Conservation (phyloP, 2,888 invertebrate species). For the Pseudococcus jackbeardsleyi region DNA sequence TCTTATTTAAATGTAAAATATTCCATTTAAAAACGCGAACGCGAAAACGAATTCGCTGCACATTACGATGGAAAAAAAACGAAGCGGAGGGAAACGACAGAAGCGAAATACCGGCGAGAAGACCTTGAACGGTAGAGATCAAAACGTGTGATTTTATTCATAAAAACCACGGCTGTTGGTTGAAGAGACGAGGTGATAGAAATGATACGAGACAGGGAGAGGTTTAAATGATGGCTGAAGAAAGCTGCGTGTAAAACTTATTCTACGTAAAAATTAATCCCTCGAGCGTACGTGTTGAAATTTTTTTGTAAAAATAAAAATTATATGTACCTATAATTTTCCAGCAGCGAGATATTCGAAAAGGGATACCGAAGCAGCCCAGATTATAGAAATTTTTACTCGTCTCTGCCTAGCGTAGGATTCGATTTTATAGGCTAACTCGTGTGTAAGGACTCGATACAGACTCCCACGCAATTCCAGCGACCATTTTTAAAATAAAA, state of each 20-base stretch:
- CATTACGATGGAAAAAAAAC: not conserved
- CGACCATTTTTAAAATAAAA: constrained; percentile 1
- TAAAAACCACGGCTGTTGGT: not conserved
- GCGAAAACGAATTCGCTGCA: not conserved
- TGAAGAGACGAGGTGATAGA: not conserved
- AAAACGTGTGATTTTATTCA: constrained; percentile 42
- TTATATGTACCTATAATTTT: not conserved
- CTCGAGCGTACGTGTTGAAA: not conserved
- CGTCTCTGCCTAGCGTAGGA: not conserved
- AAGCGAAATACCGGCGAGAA: constrained; percentile 13
- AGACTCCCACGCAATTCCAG: not conserved
- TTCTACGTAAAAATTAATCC: constrained; percentile 9
- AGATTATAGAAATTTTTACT: not conserved
- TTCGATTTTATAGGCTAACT: not conserved
- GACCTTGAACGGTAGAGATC: constrained; percentile 42
- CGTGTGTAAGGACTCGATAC: constrained; percentile 18
- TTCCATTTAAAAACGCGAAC: constrained; percentile 13
- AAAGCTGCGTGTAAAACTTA: constrained; percentile 1
- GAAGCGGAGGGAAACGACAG: not conserved
- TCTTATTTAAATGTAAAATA: constrained; percentile 45
- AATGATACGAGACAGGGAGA: not conserved
- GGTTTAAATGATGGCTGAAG: not conserved
- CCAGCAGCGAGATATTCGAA: not conserved
- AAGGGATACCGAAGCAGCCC: not conserved
- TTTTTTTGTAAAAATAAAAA: not conserved